Base-by-base conservation (phyloP, 2,888 invertebrate genomes). In the Pristionchus exspectatus region DNA sequence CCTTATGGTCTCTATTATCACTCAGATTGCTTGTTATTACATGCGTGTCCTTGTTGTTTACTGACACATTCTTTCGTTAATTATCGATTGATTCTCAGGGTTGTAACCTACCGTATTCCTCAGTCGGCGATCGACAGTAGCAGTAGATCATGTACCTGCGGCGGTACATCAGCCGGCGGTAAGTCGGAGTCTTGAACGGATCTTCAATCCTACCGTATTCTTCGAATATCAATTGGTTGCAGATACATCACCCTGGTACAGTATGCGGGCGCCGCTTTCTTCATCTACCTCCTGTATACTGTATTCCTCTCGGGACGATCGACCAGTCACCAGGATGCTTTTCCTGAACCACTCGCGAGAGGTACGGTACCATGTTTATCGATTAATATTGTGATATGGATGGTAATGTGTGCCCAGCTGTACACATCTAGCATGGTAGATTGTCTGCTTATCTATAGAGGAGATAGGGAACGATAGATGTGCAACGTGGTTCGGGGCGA, bases 251-350 rank as follows among this genome's bases (percentile, higher is more conserved):
- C 91, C 89, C 89, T 93, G 14, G 74, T 91, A 27, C 92, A 93
- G 66, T 93, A 93, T 81, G 63, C 91, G 24, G 90, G 90, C 9
- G 90, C 91, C 38, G 89, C 92, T 54, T 72, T 90, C 16, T 87
- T 90, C 18, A 88, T 93, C 2, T 93, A 93, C 88, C 89, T 91
- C 14, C 74, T 92, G 24, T 93, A 92, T 90, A 91, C 85, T 21
- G 89, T 91, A 77, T 88, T 92, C 63, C 90, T 91, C 27, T 56
- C 54, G 59, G 33, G 66, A 77, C 30, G 59, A 27, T 24, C 88
- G n/a, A 33, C 44, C 72, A 77, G 88, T 33, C 59, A n/a, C 10
- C 24, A n/a, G 54, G 54, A 24, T 4, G 59, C 30, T 0, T 77
- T 88, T 77, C n/a, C 54, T 7, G 50, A 44, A 59, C 59, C 54